A percentile compares a stretch with the other conserved stretches of the same genome.
These are phyloP conservation scores for Paraplagusia blochii DNA, from an alignment of 2,113 vertebrate species.

Conservation along the genomic window DNA sequence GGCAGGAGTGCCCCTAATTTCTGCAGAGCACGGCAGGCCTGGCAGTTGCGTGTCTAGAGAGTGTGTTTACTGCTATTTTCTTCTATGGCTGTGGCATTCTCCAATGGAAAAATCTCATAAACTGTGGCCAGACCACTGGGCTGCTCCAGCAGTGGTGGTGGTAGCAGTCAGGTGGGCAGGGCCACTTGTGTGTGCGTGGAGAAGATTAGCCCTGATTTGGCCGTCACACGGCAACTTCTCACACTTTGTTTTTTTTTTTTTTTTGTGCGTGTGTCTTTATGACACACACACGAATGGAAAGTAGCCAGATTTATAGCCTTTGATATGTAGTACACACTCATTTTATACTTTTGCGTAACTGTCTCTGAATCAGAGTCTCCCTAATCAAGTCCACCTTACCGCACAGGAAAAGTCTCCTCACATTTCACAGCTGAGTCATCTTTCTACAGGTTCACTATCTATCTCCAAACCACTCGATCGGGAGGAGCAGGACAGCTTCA, in stretches of 20 bases:
- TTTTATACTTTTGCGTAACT: slow-evolving; percentile 14
- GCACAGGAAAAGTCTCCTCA: slow-evolving; percentile 22
- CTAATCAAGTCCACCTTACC: slow-evolving; percentile 19
- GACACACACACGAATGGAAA: slow-evolving; percentile 37
- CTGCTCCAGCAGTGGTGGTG: slow-evolving; percentile 55
- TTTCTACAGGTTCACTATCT: slow-evolving; percentile 83
- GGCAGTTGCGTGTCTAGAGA: slow-evolving; percentile 73
- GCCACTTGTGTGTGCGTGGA: slow-evolving; percentile 48
- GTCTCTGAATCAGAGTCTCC: slow-evolving; percentile 24
- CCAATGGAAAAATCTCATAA: slow-evolving; percentile 77
- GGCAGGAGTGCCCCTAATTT: slow-evolving; percentile 66
- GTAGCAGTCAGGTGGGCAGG: slow-evolving; percentile 70
- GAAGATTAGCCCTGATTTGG: slow-evolving; percentile 54
- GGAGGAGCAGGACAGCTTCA: slow-evolving; percentile 84
- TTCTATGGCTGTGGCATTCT: slow-evolving; percentile 55
- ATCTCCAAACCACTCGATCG: slow-evolving; percentile 87
- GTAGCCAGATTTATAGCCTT: slow-evolving; percentile 43
- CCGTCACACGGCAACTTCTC: slow-evolving; percentile 63
- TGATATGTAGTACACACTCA: slow-evolving; percentile 33
- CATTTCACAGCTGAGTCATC: slow-evolving; percentile 38
- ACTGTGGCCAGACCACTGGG: slow-evolving; percentile 65
- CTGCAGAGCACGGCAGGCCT: slow-evolving; percentile 67
- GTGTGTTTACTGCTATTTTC: slow-evolving; percentile 69
- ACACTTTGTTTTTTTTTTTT: slow-evolving; percentile 50
- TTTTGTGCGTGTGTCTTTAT: slow-evolving; percentile 36